These are phyloP conservation scores for Thymelicus acteon DNA, from an alignment of 2,888 invertebrate species.

Conservation along the genomic window DNA sequence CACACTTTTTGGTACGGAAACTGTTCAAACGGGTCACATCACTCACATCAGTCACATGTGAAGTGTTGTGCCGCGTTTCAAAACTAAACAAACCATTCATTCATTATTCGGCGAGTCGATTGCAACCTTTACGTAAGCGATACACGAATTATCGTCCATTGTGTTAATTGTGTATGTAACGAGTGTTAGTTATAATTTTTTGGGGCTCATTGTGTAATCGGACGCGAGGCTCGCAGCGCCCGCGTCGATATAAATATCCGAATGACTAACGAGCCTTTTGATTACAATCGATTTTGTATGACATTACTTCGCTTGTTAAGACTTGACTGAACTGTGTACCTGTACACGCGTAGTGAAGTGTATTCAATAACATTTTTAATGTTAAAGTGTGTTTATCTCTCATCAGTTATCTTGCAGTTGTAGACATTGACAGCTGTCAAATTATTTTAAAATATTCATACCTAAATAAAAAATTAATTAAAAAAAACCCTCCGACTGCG, in stretches of 20 bases:
- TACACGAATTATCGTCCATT: conserved; percentile 64
- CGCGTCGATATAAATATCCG: conserved; percentile 8
- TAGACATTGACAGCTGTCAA: too few relatives aligned
- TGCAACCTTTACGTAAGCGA: conserved; percentile 65
- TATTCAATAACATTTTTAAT: too few relatives aligned
- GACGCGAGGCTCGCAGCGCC: neutral
- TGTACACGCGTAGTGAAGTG: neutral
- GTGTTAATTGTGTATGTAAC: conserved; percentile 57
- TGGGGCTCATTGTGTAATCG: conserved; percentile 26
- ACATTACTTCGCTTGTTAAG: neutral
- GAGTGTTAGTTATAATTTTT: conserved; percentile 18
- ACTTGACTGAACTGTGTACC: neutral
- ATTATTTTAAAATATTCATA: too few relatives aligned
- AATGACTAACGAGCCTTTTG: conserved; percentile 23
- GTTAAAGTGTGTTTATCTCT: too few relatives aligned
- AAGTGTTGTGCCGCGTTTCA: conserved; percentile 44
- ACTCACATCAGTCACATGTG: conserved; percentile 44
- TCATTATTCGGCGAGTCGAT: conserved; percentile 28
- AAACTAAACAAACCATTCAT: conserved; percentile 71
- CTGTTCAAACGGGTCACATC: conserved; percentile 53
- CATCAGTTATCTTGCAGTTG: too few relatives aligned
- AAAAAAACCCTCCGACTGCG: too few relatives aligned
- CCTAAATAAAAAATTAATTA: too few relatives aligned
- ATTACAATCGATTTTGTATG: conserved; percentile 8
- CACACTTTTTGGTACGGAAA: conserved; percentile 13